Conservation (phyloP, 2,888 invertebrate species). For the Agriopis marginaria region DNA sequence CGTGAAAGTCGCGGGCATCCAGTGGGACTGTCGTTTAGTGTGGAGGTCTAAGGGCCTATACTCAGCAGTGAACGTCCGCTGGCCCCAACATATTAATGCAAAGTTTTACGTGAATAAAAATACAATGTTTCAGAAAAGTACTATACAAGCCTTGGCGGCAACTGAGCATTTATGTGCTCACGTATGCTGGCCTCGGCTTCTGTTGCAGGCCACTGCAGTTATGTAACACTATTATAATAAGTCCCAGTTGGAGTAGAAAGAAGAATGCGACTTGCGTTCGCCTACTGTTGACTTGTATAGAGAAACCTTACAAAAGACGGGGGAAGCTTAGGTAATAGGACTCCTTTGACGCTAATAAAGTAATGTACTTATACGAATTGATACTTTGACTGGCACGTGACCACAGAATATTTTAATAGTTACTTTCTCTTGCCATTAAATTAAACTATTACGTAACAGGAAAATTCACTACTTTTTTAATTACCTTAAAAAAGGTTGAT, state of each 20-base stretch:
- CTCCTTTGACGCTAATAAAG: conserved; percentile 36
- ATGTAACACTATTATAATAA: background rate
- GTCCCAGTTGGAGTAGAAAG: background rate
- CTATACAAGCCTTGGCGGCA: too few relatives aligned
- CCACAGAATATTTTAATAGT: background rate
- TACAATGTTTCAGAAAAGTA: too few relatives aligned
- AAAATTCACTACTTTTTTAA: background rate
- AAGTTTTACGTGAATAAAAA: too few relatives aligned
- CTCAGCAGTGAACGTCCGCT: too few relatives aligned
- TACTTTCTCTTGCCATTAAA: background rate
- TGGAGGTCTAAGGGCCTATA: too few relatives aligned
- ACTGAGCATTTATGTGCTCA: too few relatives aligned
- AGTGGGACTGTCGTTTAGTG: too few relatives aligned
- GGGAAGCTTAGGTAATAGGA: conserved; percentile 36
- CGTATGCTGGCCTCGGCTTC: too few relatives aligned
- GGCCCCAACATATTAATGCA: too few relatives aligned
- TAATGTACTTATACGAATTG: conserved; percentile 30
- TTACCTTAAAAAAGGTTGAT: too few relatives aligned
- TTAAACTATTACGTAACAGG: background rate
- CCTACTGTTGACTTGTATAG: conserved; percentile 19
- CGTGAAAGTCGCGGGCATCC: too few relatives aligned
- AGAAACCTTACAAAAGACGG: conserved; percentile 39
- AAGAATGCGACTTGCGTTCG: background rate
- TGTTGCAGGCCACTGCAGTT: too few relatives aligned
- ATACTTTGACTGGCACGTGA: background rate